Percentiles rank a stretch among this genome's conserved stretches.
phyloP scores from a whole-genome alignment of 35 echinoderm and acorn worm genomes.

The Patiria miniata region DNA sequence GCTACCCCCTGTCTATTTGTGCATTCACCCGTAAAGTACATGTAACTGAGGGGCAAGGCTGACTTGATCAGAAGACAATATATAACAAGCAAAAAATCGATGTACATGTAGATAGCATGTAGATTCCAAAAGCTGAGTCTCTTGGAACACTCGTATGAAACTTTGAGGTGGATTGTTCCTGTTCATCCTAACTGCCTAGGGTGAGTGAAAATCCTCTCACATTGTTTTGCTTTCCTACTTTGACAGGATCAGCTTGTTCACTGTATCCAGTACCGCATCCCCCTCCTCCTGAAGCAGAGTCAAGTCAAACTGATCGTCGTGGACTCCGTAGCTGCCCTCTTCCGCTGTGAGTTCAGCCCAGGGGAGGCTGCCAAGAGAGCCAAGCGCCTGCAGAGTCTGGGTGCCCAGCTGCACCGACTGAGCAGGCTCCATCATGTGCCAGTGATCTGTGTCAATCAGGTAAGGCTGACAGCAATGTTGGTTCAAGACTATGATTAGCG shows the following conservation, averaged over 20 bases:
- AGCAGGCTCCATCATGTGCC: conserved; percentile 64
- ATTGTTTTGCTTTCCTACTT: background rate
- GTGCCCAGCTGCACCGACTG: conserved; percentile 68
- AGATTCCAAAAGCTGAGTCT: no score
- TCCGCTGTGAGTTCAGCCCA: conserved; percentile 82
- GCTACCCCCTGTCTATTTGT: no score
- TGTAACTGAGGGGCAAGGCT: no score
- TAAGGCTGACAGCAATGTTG: background rate
- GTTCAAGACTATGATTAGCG: no score
- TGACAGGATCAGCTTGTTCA: conserved; percentile 80
- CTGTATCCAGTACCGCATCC: conserved; percentile 82
- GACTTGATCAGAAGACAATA: no score
- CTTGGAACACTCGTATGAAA: no score
- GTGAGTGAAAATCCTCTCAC: background rate
- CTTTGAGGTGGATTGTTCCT: background rate
- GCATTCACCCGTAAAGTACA: no score
- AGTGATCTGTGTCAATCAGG: conserved; percentile 96
- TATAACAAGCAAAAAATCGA: no score
- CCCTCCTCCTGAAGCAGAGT: conserved; percentile 68
- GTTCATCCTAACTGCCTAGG: background rate
- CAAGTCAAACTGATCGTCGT: conserved; percentile 80
- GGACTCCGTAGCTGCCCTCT: conserved; percentile 95
- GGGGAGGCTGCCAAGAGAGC: conserved; percentile 72
- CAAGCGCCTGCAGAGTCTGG: conserved; percentile 71
- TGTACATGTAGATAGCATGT: no score